Evolutionary conservation across 1,140 invertebrate species (phyloP).

Genomic region (Achatina immaculata): DNA sequence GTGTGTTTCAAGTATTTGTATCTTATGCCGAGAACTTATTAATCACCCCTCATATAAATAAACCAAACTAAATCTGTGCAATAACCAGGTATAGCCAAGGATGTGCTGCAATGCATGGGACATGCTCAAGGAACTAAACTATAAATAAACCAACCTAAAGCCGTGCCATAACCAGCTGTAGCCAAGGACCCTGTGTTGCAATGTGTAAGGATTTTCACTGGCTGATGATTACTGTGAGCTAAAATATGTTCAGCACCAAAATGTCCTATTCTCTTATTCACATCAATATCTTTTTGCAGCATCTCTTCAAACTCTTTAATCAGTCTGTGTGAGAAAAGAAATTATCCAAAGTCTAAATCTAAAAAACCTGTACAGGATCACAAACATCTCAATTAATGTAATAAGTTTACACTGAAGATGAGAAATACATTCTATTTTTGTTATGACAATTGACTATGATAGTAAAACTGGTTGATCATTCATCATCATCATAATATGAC

Average conservation of each 20-base stretch:
- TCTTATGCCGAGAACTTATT: too few species aligned
- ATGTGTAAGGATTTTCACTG: constrained; percentile 88
- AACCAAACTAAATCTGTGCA: too few species aligned
- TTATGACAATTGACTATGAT: too few species aligned
- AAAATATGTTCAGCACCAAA: constrained; percentile 85
- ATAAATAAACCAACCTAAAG: constrained; percentile 78
- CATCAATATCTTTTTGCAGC: constrained; percentile 85
- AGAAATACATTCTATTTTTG: too few species aligned
- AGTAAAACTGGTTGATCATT: too few species aligned
- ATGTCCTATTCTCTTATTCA: constrained; percentile 88
- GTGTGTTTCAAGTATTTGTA: too few species aligned
- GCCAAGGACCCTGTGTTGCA: constrained; percentile 98
- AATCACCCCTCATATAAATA: too few species aligned
- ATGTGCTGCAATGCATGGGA: too few species aligned
- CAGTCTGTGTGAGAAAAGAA: constrained; percentile 76
- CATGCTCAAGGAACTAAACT: too few species aligned
- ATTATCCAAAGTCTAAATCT: background rate
- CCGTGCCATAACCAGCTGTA: constrained; percentile 97
- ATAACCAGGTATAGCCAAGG: too few species aligned
- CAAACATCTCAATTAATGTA: background rate
- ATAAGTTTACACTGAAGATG: too few species aligned
- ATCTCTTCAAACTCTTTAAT: constrained; percentile 83
- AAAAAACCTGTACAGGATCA: background rate
- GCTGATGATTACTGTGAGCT: constrained; percentile 60
- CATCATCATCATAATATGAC: too few species aligned